These are phyloP conservation scores for Pao palembangensis DNA, from an alignment of 2,113 vertebrate species.

Conservation along the genomic window DNA sequence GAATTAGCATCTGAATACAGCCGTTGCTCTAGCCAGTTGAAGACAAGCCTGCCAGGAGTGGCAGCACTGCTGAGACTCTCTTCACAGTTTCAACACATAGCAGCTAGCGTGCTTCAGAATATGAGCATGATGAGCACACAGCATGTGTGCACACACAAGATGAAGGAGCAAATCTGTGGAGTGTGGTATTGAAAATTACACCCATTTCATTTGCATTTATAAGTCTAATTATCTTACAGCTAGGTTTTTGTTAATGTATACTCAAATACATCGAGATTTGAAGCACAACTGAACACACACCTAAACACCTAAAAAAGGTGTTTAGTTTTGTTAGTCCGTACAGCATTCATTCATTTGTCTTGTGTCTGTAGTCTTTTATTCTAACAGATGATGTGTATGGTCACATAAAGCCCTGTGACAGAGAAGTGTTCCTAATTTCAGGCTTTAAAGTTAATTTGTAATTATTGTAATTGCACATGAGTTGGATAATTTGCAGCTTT, in stretches of 20 bases:
- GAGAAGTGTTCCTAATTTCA: background rate
- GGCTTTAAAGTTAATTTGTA: background rate
- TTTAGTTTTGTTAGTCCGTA: no score
- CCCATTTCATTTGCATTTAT: background rate
- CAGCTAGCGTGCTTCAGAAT: constrained; percentile 36
- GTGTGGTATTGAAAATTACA: background rate
- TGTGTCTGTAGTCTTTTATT: background rate
- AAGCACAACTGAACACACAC: background rate
- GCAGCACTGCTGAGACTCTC: constrained; percentile 44
- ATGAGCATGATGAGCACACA: constrained; percentile 31
- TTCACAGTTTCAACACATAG: constrained; percentile 47
- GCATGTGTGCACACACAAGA: constrained; percentile 16
- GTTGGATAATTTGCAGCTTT: no score
- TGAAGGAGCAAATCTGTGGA: constrained; percentile 23
- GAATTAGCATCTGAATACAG: constrained; percentile 78
- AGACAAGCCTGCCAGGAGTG: constrained; percentile 61
- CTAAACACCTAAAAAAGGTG: background rate
- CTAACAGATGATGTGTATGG: no score
- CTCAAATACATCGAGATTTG: no score
- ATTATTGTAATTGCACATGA: no score
- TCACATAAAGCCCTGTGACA: background rate
- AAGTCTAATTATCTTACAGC: background rate
- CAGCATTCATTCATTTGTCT: no score
- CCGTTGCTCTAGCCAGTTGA: constrained; percentile 64
- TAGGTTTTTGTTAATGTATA: background rate